Percentiles rank a stretch among this genome's conserved stretches.
phyloP scores from a whole-genome alignment of 1,140 invertebrate genomes.

The Batillaria attramentaria region DNA sequence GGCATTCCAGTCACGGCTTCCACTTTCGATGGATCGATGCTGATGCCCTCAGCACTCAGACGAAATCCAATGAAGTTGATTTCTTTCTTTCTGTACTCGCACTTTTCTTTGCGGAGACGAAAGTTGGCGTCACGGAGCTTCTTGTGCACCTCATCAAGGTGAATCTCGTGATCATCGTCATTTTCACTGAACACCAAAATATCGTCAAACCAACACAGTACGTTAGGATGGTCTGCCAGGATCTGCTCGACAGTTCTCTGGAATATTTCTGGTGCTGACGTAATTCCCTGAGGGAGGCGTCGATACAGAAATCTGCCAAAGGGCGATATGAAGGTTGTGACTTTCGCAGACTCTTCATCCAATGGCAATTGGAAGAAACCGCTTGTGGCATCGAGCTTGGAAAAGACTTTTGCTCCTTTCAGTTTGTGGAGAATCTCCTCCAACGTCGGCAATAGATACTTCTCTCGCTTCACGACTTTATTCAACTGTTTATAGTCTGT shows the following conservation, averaged over 20 bases:
- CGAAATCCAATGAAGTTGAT: slow-evolving; percentile 38
- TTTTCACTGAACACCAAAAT: no score
- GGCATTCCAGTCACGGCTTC: slow-evolving; percentile 53
- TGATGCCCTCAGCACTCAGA: slow-evolving; percentile 20
- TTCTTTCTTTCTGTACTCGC: slow-evolving; percentile 43
- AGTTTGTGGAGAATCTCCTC: slow-evolving; percentile 40
- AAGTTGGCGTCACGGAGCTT: no score
- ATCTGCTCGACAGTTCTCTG: slow-evolving; percentile 21
- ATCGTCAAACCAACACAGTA: slow-evolving; percentile 52
- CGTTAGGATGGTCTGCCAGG: no score
- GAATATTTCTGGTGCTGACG: slow-evolving; percentile 42
- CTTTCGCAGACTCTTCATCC: slow-evolving; percentile 22
- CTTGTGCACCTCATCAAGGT: no score
- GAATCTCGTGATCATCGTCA: no score
- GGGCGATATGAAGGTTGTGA: slow-evolving; percentile 57
- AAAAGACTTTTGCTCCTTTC: slow-evolving; percentile 62
- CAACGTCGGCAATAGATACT: slow-evolving; percentile 29
- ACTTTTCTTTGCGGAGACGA: no score
- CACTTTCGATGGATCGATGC: no score
- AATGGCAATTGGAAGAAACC: slow-evolving; percentile 44
- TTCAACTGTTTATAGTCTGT: slow-evolving; percentile 29
- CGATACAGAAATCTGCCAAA: slow-evolving; percentile 69
- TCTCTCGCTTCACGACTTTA: slow-evolving; percentile 16
- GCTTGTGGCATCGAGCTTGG: slow-evolving; percentile 33
- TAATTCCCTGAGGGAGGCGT: slow-evolving; percentile 70